Conservation (phyloP, 1,140 invertebrate species). For the Adoxophyes honmai region DNA sequence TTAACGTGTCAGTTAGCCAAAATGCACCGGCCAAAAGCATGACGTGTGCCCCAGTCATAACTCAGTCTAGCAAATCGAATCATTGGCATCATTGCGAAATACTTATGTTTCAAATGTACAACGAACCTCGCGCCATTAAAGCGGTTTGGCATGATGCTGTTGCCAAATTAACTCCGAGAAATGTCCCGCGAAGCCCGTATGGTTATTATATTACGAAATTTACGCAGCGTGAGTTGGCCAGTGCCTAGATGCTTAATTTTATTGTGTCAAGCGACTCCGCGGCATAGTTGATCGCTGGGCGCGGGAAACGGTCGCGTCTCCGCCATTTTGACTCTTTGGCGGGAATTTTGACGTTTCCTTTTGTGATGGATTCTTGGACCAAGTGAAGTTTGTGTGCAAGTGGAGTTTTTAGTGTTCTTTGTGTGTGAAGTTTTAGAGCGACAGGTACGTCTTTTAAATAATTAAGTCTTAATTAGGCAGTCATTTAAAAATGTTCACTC, state of each 20-base stretch:
- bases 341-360: conserved; percentile 27
- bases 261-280: conserved; percentile 41
- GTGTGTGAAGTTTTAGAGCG: neutral
- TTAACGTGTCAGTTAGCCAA: too few relatives aligned
- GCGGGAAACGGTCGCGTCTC: conserved; percentile 38
- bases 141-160: conserved; percentile 29
- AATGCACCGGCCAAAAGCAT: neutral
- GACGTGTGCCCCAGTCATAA: neutral
- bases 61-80: conserved; percentile 1
- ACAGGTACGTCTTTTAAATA: too few relatives aligned
- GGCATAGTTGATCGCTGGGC: conserved; percentile 34
- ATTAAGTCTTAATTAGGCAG: too few relatives aligned
- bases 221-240: conserved; percentile 21
- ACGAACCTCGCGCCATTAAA: conserved; percentile 20
- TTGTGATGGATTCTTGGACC: neutral
- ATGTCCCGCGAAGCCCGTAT: conserved; percentile 29
- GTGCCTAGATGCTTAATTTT: conserved; percentile 45
- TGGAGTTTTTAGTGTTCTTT: too few relatives aligned
- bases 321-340: conserved; percentile 21
- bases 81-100: conserved; percentile 11
- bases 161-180: conserved; percentile 44
- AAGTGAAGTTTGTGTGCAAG: neutral
- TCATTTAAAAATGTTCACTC: too few relatives aligned
- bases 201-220: conserved; percentile 32
- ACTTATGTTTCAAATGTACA: neutral